These are phyloP conservation scores for Phyllostomus discolor DNA, from an alignment of 2,113 vertebrate genomes.

Conservation along the genomic window DNA sequence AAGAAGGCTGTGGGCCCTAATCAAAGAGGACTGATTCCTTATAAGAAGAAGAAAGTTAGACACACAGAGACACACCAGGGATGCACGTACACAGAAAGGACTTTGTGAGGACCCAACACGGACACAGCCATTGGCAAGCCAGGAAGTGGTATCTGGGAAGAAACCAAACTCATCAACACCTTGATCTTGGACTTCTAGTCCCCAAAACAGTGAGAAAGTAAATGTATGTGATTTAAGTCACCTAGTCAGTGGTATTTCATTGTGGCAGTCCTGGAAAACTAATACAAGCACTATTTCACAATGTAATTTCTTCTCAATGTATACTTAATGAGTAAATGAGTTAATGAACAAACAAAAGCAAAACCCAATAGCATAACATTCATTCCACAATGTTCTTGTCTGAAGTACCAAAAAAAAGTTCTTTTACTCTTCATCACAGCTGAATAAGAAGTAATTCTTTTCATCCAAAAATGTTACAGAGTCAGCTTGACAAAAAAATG, in stretches of 20 bases:
- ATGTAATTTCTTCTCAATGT: neutral
- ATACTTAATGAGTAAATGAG: neutral
- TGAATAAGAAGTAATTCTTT: slow-evolving; percentile 17
- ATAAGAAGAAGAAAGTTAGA: neutral
- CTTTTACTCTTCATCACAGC: neutral
- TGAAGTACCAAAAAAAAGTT: neutral
- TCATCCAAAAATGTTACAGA: slow-evolving; percentile 7
- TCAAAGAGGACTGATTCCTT: neutral
- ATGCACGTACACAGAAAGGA: neutral
- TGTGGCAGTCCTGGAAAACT: neutral
- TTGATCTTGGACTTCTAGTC: neutral
- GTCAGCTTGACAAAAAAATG: neutral
- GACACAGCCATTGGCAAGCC: rapidly evolving
- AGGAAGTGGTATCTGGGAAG: rapidly evolving
- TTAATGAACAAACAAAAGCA: neutral
- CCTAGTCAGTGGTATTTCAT: neutral
- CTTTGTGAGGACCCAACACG: neutral
- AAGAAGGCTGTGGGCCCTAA: rapidly evolving
- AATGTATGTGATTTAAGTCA: neutral
- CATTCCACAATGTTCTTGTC: neutral
- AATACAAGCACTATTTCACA: neutral
- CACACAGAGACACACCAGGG: neutral
- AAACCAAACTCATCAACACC: neutral
- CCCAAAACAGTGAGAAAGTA: neutral
- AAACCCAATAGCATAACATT: neutral